A percentile compares a stretch with the other conserved stretches of the same genome.
Evolutionary conservation across 2,797 vertebrate genomes (phyloP).

Genomic region (Mus caroli): DNA sequence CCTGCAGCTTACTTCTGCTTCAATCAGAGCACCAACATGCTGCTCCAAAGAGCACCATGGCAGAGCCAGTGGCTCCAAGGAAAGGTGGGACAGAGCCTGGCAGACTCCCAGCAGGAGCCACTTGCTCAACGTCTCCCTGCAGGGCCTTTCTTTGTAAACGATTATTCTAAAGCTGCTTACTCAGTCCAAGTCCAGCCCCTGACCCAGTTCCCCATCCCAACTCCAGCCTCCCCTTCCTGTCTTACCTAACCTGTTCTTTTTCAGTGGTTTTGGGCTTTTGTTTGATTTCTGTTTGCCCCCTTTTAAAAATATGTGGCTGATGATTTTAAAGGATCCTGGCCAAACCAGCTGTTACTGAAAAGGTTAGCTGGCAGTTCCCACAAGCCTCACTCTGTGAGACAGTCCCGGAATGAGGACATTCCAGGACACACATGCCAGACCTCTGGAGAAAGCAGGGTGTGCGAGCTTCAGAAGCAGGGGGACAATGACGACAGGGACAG

Average conservation of each 20-base stretch:
- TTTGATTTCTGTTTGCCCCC: neutral
- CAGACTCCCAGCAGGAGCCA: neutral
- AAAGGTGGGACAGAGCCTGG: slow-evolving; percentile 40
- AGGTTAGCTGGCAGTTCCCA: neutral
- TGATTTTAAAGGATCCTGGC: neutral
- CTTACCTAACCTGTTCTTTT: slow-evolving; percentile 42
- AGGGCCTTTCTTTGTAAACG: slow-evolving; percentile 50
- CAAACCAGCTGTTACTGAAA: neutral
- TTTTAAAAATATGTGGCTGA: neutral
- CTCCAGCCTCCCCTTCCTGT: neutral
- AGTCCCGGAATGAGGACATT: neutral
- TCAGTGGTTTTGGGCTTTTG: neutral
- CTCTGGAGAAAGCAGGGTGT: neutral
- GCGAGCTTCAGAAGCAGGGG: neutral
- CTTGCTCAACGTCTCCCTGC: slow-evolving; percentile 68
- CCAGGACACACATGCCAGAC: too few relatives aligned
- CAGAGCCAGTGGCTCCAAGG: neutral
- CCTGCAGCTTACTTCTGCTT: neutral
- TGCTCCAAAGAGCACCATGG: neutral
- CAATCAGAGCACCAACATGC: neutral
- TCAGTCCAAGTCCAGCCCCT: slow-evolving; percentile 45
- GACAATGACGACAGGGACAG: neutral
- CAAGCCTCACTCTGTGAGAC: neutral
- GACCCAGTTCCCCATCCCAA: slow-evolving; percentile 61
- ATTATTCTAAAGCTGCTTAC: slow-evolving; percentile 58